Evolutionary conservation across 92 coral and sea anemone species (phyloP), one percentile per base, ranked within the genome.

Genomic region (Plumapathes pennacea): DNA sequence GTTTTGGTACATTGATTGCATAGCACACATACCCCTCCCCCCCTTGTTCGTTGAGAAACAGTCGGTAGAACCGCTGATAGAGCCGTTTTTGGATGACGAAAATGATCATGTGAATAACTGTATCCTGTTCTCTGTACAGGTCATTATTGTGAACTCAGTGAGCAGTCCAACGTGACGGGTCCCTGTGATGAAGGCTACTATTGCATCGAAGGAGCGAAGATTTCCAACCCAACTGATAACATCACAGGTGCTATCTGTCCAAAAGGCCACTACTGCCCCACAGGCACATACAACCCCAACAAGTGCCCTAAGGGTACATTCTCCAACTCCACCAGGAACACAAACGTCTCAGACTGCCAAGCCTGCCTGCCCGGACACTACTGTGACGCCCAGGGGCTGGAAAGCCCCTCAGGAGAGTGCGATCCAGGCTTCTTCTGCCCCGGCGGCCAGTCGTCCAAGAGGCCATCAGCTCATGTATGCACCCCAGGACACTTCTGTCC

Each of bases 401-500:
- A 58, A 42, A 30, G 41, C 22, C 96, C 99, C 22, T 62, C 99
- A 8, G 96, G 81, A 10, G 55, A 70, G 25, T 94, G 99, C 27
- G 86, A 77, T 44, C 66, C 85, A 15, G 99, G 99, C n/a, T 94
- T 65, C 58, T 84, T 67, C 63, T 94, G 99, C 38, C 99, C 99
- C 2, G 66, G 75, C 13, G 96, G 96, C 9, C 99, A 89, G 69
- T 71, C 78, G 24, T 56, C 89, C 13, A 84, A 74, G 32, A 69
- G 85, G 17, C 99, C 99, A 3, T 47, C 79, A 69, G 80, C 48
- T 12, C 67, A 76, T 60, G 54, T 70, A 2, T 94, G 99, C 46
- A 84, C 96, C 25, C 99, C 99, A 13, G 99, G 99, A 20, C 99
- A 94, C 49, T 57, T 30, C 43, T 94, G 99, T 53, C 90, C 89